Conservation (phyloP, 2,888 invertebrate genomes). For the Boloria selene region DNA sequence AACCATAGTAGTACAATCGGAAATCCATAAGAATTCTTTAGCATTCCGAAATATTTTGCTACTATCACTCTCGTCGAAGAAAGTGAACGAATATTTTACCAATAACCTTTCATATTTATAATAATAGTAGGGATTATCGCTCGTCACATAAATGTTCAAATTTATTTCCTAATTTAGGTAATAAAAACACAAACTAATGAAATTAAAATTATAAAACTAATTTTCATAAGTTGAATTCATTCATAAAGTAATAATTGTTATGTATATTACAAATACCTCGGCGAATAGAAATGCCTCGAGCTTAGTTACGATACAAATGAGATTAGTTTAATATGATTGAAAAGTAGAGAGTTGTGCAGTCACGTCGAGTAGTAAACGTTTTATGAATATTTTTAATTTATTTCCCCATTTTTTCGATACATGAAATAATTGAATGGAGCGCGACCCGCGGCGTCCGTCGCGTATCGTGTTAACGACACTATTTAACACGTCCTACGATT, state of each 20-base stretch:
- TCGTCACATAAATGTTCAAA: no score
- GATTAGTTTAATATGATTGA: conserved; percentile 26
- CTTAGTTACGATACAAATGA: conserved; percentile 20
- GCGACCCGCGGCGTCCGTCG: conserved; percentile 12
- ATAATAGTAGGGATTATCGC: no score
- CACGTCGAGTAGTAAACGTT: conserved; percentile 32
- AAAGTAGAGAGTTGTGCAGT: conserved; percentile 15
- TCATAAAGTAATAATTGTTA: neutral
- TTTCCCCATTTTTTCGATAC: conserved; percentile 29
- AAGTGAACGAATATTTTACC: no score
- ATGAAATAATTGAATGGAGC: conserved; percentile 31
- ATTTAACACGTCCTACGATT: conserved; percentile 23
- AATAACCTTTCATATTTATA: no score
- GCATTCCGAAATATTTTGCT: no score
- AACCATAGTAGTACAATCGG: no score
- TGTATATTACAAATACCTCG: neutral
- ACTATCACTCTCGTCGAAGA: no score
- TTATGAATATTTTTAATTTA: conserved; percentile 33
- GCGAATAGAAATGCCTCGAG: conserved; percentile 6
- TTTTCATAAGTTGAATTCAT: neutral
- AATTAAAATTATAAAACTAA: no score
- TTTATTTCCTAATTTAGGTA: no score
- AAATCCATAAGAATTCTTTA: no score
- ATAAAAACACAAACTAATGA: no score
- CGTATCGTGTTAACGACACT: conserved; percentile 16